A percentile compares a stretch with the other conserved stretches of the same genome.
phyloP scores from a whole-genome alignment of 2,888 invertebrate species.

The Panzeria rudis region DNA sequence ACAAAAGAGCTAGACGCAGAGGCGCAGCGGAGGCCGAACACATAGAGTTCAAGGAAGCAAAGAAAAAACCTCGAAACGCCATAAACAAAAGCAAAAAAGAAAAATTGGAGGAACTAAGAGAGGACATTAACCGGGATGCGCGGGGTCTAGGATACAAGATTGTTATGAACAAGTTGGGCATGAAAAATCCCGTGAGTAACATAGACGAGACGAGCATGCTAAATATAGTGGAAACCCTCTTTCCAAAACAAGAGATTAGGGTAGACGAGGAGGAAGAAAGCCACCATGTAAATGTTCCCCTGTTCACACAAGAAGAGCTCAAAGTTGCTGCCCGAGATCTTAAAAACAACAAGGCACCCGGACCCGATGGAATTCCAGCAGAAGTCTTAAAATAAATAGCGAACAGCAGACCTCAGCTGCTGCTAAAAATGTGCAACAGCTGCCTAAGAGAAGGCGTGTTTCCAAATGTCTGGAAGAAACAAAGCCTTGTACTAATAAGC shows the following conservation, averaged over 20 bases:
- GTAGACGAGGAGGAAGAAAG: background rate
- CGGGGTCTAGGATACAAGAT: slow-evolving; percentile 32
- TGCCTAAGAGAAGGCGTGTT: too few relatives aligned
- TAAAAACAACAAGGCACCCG: background rate
- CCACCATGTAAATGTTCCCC: background rate
- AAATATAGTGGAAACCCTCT: slow-evolving; percentile 9
- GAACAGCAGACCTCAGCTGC: background rate
- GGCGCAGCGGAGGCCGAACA: background rate
- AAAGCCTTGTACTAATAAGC: too few relatives aligned
- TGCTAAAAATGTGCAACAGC: background rate
- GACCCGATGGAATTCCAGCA: background rate
- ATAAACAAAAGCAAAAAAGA: slow-evolving; percentile 6
- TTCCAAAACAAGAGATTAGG: background rate
- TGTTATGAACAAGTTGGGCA: slow-evolving; percentile 24
- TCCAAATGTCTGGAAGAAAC: too few relatives aligned
- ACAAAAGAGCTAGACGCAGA: slow-evolving; percentile 28
- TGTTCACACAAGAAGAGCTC: background rate
- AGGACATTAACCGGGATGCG: slow-evolving; percentile 35
- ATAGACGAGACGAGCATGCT: background rate
- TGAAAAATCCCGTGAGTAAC: background rate
- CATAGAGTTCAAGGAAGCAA: slow-evolving; percentile 14
- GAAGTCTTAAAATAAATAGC: background rate
- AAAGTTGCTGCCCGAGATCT: background rate
- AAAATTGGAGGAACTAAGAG: background rate
- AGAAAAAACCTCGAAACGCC: background rate